phyloP scores from a whole-genome alignment of 2,888 invertebrate genomes.

The Euplagia quadripunctaria region DNA sequence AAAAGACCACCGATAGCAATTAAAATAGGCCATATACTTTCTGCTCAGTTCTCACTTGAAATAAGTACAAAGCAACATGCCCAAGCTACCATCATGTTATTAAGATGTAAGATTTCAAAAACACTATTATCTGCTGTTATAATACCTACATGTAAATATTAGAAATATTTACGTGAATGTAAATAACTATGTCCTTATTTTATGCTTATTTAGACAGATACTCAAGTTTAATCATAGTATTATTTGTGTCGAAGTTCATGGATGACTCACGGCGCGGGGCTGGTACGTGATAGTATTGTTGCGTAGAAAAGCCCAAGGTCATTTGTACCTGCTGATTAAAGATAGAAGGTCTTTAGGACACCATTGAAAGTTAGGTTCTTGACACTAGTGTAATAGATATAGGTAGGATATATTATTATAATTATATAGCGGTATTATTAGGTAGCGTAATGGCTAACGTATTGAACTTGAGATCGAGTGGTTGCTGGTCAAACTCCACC shows the following conservation, averaged over 20 bases:
- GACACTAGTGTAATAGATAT: not conserved
- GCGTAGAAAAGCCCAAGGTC: slow-evolving; percentile 6
- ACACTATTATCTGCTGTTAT: too few species aligned
- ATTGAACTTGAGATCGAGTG: too few species aligned
- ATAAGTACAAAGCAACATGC: too few species aligned
- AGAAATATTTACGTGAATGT: not conserved
- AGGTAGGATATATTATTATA: not conserved
- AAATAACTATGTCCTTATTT: not conserved
- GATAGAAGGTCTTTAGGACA: not conserved
- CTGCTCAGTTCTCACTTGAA: too few species aligned
- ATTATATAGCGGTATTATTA: too few species aligned
- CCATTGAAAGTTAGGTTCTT: not conserved
- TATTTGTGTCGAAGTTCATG: slow-evolving; percentile 12
- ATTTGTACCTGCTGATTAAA: not conserved
- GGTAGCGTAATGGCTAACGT: too few species aligned
- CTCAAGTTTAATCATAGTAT: slow-evolving; percentile 6
- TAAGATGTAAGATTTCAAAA: too few species aligned
- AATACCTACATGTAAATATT: too few species aligned
- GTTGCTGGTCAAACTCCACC: too few species aligned
- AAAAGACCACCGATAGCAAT: too few species aligned
- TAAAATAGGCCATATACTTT: too few species aligned
- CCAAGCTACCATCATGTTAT: too few species aligned
- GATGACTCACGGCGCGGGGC: not conserved
- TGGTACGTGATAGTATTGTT: not conserved
- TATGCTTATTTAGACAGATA: not conserved